Conservation (phyloP, 2,888 invertebrate genomes). For the Megalurothrips usitatus region DNA sequence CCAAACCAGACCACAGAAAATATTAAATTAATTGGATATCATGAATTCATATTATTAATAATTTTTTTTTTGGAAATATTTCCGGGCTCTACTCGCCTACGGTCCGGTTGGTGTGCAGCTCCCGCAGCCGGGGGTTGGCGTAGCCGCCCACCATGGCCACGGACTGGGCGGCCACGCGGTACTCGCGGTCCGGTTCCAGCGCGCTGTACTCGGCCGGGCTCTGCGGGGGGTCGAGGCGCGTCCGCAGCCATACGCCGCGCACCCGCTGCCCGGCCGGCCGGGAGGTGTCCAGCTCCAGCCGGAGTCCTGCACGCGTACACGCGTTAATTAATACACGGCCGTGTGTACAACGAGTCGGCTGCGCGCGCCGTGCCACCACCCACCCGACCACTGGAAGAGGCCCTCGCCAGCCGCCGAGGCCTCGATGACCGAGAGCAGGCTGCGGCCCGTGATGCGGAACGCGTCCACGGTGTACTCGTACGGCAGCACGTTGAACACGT, state of each 20-base stretch:
- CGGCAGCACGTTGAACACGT: constrained; percentile 20
- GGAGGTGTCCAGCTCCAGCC: neutral
- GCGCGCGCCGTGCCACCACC: neutral
- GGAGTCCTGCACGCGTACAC: neutral
- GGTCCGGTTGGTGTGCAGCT: neutral
- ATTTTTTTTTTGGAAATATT: too few species aligned
- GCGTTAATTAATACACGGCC: neutral
- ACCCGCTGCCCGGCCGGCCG: neutral
- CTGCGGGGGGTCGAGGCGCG: neutral
- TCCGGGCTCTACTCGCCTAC: neutral
- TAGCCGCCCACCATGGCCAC: neutral
- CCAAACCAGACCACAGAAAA: neutral
- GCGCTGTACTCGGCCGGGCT: neutral
- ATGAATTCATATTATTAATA: too few species aligned
- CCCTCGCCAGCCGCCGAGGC: constrained; percentile 3
- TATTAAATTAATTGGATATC: neutral
- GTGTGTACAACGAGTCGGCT: neutral
- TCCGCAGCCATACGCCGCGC: neutral
- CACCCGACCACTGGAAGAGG: constrained; percentile 6
- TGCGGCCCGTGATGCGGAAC: neutral
- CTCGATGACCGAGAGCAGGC: constrained; percentile 25
- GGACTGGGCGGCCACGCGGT: neutral
- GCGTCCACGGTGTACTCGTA: constrained; percentile 14
- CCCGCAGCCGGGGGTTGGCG: neutral
- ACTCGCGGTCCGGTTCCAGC: neutral